These are phyloP conservation scores for Phasia obesa DNA, from an alignment of 2,888 invertebrate genomes.

Conservation along the genomic window DNA sequence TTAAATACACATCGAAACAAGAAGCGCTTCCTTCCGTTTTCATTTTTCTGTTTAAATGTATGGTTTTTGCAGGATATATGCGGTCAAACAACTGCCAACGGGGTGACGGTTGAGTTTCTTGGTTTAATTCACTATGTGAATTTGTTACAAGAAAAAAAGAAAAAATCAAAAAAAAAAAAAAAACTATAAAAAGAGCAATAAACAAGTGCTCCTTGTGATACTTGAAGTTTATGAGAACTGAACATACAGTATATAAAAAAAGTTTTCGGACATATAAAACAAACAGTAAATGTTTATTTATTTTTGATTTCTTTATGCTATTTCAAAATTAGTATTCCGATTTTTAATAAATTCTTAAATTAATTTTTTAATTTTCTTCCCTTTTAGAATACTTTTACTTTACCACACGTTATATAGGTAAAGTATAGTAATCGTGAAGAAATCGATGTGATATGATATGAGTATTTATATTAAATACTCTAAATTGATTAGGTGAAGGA, in stretches of 20 bases:
- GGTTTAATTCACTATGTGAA: neutral
- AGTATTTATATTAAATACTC: no score
- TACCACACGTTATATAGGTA: no score
- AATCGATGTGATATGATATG: no score
- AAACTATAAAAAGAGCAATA: conserved; percentile 11
- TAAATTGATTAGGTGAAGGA: no score
- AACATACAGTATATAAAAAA: neutral
- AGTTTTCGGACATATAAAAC: neutral
- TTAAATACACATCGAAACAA: conserved; percentile 16
- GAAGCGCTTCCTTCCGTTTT: conserved; percentile 57
- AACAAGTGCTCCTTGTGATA: conserved; percentile 37
- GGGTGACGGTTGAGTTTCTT: neutral
- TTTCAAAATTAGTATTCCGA: no score
- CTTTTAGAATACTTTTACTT: no score
- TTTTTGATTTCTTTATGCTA: no score
- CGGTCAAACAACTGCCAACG: conserved; percentile 20
- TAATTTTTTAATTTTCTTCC: no score
- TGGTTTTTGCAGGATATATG: conserved; percentile 48
- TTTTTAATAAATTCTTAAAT: no score
- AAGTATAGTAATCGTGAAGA: no score
- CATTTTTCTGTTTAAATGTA: conserved; percentile 41
- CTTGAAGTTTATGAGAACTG: conserved; percentile 53
- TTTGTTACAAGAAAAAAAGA: neutral
- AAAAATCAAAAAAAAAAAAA: conserved; percentile 8
- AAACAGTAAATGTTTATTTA: no score